These are phyloP conservation scores for Acipenser transmontanus DNA, from an alignment of 2,797 vertebrate genomes.

Conservation along the genomic window DNA sequence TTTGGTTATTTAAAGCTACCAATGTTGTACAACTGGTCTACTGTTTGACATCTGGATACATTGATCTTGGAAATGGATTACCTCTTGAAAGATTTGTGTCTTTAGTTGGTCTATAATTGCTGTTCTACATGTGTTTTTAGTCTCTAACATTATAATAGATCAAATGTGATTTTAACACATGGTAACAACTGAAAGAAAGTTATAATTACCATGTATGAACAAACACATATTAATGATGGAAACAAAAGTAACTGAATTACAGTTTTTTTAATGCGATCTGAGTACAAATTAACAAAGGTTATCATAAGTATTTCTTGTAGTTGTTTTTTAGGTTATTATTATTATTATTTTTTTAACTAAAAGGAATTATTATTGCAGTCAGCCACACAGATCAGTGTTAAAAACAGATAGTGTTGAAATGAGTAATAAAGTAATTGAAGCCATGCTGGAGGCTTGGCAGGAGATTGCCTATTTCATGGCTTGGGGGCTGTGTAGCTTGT, in stretches of 20 bases:
- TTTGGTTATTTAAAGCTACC: background rate
- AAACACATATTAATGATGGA: slow-evolving; percentile 1
- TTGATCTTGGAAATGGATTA: background rate
- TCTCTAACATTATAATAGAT: too few species aligned
- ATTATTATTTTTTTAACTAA: background rate
- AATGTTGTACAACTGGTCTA: background rate
- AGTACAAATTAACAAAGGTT: slow-evolving; percentile 25
- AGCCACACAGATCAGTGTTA: slow-evolving; percentile 28
- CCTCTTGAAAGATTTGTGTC: background rate
- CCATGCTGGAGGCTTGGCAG: slow-evolving; percentile 30
- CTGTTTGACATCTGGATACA: background rate
- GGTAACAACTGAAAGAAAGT: background rate
- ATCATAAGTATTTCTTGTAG: slow-evolving; percentile 34
- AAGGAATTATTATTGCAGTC: slow-evolving; percentile 31
- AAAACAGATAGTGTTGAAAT: background rate
- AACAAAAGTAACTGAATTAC: slow-evolving; percentile 6
- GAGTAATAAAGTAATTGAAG: slow-evolving; percentile 21
- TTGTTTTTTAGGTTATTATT: slow-evolving; percentile 32
- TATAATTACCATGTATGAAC: background rate
- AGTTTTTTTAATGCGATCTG: slow-evolving; percentile 18
- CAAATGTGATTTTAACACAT: background rate
- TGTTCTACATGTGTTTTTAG: slow-evolving; percentile 9
- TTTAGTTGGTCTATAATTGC: background rate
- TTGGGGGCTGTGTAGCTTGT: slow-evolving; percentile 19
- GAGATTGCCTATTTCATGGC: slow-evolving; percentile 34